These are phyloP conservation scores for Canis aureus DNA, from an alignment of 2,113 vertebrate genomes.

Conservation along the genomic window DNA sequence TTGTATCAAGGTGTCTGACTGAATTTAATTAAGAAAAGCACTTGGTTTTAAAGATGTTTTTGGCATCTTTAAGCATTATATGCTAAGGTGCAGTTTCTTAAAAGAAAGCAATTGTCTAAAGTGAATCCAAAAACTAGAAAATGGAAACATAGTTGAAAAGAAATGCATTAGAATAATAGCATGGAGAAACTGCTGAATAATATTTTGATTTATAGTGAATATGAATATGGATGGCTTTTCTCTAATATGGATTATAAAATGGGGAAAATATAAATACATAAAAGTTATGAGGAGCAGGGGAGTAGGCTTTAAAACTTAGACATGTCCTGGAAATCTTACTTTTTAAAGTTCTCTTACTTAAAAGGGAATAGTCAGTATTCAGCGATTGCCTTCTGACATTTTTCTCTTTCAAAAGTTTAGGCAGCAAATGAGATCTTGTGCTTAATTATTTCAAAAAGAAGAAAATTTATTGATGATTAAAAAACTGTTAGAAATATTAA, in stretches of 20 bases:
- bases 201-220: background rate
- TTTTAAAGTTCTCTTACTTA: background rate
- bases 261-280: background rate
- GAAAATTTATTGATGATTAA: background rate
- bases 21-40: constrained; percentile 33
- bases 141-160: background rate
- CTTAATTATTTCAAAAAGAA: constrained; percentile 6
- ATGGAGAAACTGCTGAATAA: background rate
- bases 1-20: constrained; percentile 1
- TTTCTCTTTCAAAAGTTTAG: background rate
- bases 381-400: background rate
- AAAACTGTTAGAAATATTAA: background rate
- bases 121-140: background rate
- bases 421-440: background rate
- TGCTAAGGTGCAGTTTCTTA: background rate
- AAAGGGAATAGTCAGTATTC: background rate
- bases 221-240: background rate
- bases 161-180: background rate
- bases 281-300: background rate
- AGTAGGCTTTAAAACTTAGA: background rate
- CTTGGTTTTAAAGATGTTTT: background rate
- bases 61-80: background rate
- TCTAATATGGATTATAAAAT: background rate
- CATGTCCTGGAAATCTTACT: background rate
- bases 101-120: background rate